Evolutionary conservation across 2,888 invertebrate genomes (phyloP).

Genomic region (Watsonalla binaria): DNA sequence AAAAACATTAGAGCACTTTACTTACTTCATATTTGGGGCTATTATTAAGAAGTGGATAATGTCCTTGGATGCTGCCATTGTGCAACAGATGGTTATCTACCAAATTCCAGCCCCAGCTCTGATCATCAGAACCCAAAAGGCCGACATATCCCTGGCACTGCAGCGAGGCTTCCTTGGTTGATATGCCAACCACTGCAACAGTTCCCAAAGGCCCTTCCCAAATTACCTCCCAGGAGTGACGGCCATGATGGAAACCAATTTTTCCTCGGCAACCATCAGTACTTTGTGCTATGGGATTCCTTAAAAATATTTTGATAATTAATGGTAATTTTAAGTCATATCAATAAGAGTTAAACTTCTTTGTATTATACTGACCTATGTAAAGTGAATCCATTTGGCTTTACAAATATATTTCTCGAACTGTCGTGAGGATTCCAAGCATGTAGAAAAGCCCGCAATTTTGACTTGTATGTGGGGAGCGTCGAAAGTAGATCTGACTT

Average conservation of each 20-base stretch:
- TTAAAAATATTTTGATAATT: constrained; percentile 31
- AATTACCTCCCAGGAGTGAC: constrained; percentile 98
- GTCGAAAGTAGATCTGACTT: constrained; percentile 94
- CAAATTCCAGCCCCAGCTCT: constrained; percentile 99
- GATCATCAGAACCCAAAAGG: constrained; percentile 95
- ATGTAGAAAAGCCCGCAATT: constrained; percentile 94
- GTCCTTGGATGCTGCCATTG: constrained; percentile 96
- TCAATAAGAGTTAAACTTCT: too few species aligned
- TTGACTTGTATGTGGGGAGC: constrained; percentile 94
- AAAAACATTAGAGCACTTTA: constrained; percentile 3
- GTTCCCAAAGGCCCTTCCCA: constrained; percentile 99
- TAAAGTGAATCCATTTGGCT: constrained; percentile 97
- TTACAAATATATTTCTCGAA: constrained; percentile 97
- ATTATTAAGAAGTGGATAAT: constrained; percentile 95
- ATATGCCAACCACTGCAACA: constrained; percentile 97
- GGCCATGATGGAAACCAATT: constrained; percentile 93
- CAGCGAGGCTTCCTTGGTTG: constrained; percentile 94
- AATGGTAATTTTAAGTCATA: too few species aligned
- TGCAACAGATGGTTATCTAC: constrained; percentile 98
- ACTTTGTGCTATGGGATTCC: constrained; percentile 99
- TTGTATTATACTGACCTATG: constrained; percentile 79
- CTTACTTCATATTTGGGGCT: constrained; percentile 97
- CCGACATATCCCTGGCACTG: constrained; percentile 98
- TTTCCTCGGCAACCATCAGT: constrained; percentile 96
- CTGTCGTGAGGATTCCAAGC: constrained; percentile 99